phyloP scores from a whole-genome alignment of 2,888 invertebrate species.

The Idaea dimidiata region DNA sequence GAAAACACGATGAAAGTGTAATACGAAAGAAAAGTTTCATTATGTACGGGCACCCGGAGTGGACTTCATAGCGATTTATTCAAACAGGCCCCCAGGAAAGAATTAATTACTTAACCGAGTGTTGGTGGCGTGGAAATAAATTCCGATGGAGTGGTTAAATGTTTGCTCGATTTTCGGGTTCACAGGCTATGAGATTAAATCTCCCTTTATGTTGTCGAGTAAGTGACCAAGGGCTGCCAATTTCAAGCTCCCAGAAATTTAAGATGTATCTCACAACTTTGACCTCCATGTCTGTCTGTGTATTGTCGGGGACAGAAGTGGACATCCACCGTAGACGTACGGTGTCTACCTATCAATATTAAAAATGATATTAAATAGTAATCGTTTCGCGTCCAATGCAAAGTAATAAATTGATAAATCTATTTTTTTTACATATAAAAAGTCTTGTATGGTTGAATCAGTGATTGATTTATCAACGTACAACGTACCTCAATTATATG shows the following conservation, averaged over 20 bases:
- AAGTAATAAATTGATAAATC: no score
- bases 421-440: no score
- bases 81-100: constrained; percentile 52
- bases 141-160: constrained; percentile 8
- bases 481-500: no score
- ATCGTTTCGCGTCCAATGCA: no score
- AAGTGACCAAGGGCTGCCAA: neutral
- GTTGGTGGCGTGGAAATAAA: constrained; percentile 27
- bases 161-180: constrained; percentile 6
- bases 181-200: constrained; percentile 1
- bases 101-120: constrained; percentile 65
- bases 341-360: no score
- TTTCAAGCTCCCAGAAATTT: neutral
- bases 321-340: neutral
- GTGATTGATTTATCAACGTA: no score
- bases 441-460: no score
- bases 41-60: constrained; percentile 32
- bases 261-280: neutral
- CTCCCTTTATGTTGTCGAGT: neutral
- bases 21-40: constrained; percentile 36
- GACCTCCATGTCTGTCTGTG: neutral
- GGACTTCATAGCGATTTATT: constrained; percentile 52
- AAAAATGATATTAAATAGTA: no score
- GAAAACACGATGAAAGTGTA: constrained; percentile 19
- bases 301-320: neutral